Base-by-base conservation (phyloP, 64 coral and sea anemone genomes). In the Stichodactyla mertensii region DNA sequence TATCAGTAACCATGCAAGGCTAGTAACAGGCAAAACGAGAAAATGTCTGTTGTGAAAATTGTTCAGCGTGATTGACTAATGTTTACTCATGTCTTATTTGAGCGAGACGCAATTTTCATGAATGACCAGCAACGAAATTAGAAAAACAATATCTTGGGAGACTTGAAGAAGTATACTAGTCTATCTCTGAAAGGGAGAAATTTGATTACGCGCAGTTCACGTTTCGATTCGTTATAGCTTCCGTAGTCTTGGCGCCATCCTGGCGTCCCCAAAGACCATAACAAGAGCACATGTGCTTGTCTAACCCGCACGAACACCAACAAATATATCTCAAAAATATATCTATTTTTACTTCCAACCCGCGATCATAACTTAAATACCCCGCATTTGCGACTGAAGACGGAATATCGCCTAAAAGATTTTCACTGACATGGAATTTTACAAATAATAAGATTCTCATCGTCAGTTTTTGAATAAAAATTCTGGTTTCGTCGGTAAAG, bases 1-100 rank as follows among this genome's bases (percentile, higher is more conserved):
- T 27, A 74, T 74, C 69, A 27, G 2, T 36, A 10, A 27, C 24
- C 69, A 74, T 10, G 69, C n/a, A 28, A 27, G 69, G 24, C 69
- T 74, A 10, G 69, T 27, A 74, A 27, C 69, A 66, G 24, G 69
- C 27, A 45, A 74, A 74, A 27, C 64, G 19, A 69, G 64, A 69
- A 69, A 18, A n/a, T 69, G 64, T 69, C 64, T 69, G 19, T 69
- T 7, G 19, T 20, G 64, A 69, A 26, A 69, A 69, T 20, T 8
- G 26, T 74, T 23, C 22, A 74, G 9, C 69, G n/a, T 74, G 69
- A 74, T 74, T 74, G 69, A 74, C n/a, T 74, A 74, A 74, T 26
- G 62, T 66, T 66, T 66, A 66, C 62, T 66, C 22, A 66, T 66
- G 62, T 6, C 62, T 66, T 23, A 66, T 66, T 66, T 66, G 8